Evolutionary conservation across 2,797 vertebrate species (phyloP).

Genomic region (Gobionotothen gibberifrons): DNA sequence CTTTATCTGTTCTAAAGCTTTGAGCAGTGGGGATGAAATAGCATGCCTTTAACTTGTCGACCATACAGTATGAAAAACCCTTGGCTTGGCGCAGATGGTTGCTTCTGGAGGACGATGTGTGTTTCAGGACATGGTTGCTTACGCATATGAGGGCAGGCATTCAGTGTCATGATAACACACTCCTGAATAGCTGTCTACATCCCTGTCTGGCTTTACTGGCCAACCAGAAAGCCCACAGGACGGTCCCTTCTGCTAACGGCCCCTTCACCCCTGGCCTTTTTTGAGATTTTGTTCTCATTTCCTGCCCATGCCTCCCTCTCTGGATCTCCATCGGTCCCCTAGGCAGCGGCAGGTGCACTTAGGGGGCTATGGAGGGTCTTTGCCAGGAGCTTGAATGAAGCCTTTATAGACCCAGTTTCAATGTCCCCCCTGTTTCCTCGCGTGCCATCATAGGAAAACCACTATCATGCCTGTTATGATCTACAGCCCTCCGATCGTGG

Average conservation of each 20-base stretch:
- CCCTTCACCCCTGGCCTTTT: constrained; percentile 43
- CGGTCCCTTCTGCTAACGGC: constrained; percentile 45
- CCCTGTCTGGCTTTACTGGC: constrained; percentile 39
- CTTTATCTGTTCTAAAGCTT: constrained; percentile 23
- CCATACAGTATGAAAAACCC: constrained; percentile 13
- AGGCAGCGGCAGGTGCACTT: constrained; percentile 76
- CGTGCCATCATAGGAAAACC: constrained; percentile 71
- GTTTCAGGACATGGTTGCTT: constrained; percentile 39
- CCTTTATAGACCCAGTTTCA: constrained; percentile 79
- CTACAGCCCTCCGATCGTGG: constrained; percentile 69
- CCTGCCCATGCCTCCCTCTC: constrained; percentile 49
- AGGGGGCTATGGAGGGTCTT: constrained; percentile 54
- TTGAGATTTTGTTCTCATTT: constrained; percentile 44
- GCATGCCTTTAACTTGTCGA: constrained; percentile 7
- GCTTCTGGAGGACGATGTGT: constrained; percentile 4
- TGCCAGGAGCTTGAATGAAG: constrained; percentile 79
- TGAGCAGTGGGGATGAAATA: neutral
- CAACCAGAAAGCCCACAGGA: constrained; percentile 46
- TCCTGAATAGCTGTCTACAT: constrained; percentile 35
- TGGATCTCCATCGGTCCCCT: constrained; percentile 59
- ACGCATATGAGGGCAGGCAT: constrained; percentile 22
- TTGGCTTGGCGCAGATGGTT: constrained; percentile 18
- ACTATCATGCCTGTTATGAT: constrained; percentile 82
- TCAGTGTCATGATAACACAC: constrained; percentile 32
- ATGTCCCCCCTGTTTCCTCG: constrained; percentile 73